phyloP scores from a whole-genome alignment of 92 coral and sea anemone genomes.

The Scolanthus callimorphus region DNA sequence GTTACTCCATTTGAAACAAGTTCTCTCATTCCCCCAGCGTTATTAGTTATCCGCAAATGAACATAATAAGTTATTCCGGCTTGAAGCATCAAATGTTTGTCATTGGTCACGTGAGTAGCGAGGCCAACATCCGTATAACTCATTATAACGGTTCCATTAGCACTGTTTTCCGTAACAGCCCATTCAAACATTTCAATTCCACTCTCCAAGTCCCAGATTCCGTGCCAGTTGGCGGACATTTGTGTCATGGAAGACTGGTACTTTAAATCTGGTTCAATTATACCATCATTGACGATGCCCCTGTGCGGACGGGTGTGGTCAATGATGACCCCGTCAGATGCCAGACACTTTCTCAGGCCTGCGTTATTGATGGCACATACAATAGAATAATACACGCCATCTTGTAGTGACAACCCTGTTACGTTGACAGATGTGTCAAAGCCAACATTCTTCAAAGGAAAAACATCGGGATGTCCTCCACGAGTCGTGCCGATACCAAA shows the following conservation, averaged over 20 bases:
- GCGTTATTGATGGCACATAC: slow-evolving; percentile 84
- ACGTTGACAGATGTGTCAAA: slow-evolving; percentile 39
- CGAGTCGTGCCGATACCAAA: slow-evolving; percentile 73
- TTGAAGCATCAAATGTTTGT: slow-evolving; percentile 32
- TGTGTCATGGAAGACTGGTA: slow-evolving; percentile 68
- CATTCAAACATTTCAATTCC: slow-evolving; percentile 76
- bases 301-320: slow-evolving; percentile 67
- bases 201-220: slow-evolving; percentile 91
- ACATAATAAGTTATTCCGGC: slow-evolving; percentile 73
- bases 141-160: slow-evolving; percentile 26
- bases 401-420: slow-evolving; percentile 37
- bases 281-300: slow-evolving; percentile 88
- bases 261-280: slow-evolving; percentile 77
- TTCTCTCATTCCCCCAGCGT: slow-evolving; percentile 64
- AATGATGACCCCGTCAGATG: slow-evolving; percentile 83
- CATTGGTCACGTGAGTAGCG: slow-evolving; percentile 71
- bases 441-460: slow-evolving; percentile 43
- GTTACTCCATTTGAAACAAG: slow-evolving; percentile 83
- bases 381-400: slow-evolving; percentile 77
- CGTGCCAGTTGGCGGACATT: slow-evolving; percentile 94
- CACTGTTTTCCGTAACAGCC: slow-evolving; percentile 56
- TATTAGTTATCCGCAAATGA: slow-evolving; percentile 56
- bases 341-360: slow-evolving; percentile 64
- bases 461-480: slow-evolving; percentile 57
- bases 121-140: slow-evolving; percentile 68